Conservation (phyloP, 1,140 invertebrate genomes). For the Aradophagus sp. region DNA sequence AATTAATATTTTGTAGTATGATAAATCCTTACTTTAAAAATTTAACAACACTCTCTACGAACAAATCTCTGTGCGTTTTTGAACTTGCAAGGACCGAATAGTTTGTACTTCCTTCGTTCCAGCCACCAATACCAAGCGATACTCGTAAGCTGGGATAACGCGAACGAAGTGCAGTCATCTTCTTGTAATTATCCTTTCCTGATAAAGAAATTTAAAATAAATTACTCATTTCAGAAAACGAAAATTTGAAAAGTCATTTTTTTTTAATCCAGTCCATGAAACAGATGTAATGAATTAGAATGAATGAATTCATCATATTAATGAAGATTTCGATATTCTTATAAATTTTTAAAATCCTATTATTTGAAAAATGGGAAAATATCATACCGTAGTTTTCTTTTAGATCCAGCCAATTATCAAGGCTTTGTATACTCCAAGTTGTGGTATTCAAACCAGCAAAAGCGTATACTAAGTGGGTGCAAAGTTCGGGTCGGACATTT, state of each 20-base stretch:
- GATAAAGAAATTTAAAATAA: conserved; percentile 23
- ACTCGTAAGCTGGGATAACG: conserved; percentile 85
- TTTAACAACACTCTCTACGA: conserved; percentile 79
- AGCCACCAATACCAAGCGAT: conserved; percentile 88
- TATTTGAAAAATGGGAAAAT: too few species aligned
- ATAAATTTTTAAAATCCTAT: too few species aligned
- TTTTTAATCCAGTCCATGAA: too few species aligned
- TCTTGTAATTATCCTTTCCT: conserved; percentile 80
- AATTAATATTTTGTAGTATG: too few species aligned
- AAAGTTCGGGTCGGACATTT: conserved; percentile 84
- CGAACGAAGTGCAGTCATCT: conserved; percentile 80
- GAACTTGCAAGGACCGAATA: conserved; percentile 84
- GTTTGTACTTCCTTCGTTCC: conserved; percentile 89
- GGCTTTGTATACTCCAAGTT: conserved; percentile 79
- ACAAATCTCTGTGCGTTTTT: conserved; percentile 76
- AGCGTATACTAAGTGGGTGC: conserved; percentile 91
- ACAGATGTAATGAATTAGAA: too few species aligned
- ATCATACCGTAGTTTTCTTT: conserved; percentile 82
- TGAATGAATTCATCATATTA: too few species aligned
- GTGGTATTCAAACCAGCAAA: conserved; percentile 86
- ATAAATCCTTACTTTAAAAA: conserved; percentile 80
- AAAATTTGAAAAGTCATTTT: not conserved
- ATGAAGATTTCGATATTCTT: too few species aligned
- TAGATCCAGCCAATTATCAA: conserved; percentile 85
- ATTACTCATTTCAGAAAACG: conserved; percentile 1